A percentile compares a stretch with the other conserved stretches of the same genome.
Conservation (phyloP, 2,888 invertebrate genomes). For the Parnassius smintheus region DNA sequence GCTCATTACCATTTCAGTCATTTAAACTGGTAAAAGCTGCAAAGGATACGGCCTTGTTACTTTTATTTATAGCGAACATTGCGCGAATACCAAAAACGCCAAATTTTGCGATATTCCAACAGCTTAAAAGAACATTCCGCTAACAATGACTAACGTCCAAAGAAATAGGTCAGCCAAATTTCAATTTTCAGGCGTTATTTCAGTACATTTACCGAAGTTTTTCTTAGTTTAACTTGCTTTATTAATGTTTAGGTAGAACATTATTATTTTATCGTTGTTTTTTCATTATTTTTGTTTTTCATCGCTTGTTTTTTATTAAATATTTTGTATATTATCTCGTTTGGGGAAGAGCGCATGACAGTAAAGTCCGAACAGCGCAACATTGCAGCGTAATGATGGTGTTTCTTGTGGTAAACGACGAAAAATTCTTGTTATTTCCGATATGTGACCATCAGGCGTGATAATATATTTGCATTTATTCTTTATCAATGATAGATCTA, state of each 20-base stretch:
- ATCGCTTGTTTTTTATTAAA: too few relatives aligned
- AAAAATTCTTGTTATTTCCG: too few relatives aligned
- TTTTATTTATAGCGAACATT: neutral
- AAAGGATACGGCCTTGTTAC: neutral
- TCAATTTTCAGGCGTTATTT: constrained; percentile 6
- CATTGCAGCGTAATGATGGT: too few relatives aligned
- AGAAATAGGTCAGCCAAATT: constrained; percentile 13
- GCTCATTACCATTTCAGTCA: too few relatives aligned
- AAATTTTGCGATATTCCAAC: neutral
- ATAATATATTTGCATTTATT: too few relatives aligned
- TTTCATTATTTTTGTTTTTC: too few relatives aligned
- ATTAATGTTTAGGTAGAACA: neutral
- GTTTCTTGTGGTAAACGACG: too few relatives aligned
- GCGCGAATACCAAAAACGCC: neutral
- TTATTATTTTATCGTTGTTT: neutral
- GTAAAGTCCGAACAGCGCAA: too few relatives aligned
- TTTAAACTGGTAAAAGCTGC: neutral
- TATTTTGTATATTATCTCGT: too few relatives aligned
- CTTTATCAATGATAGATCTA: too few relatives aligned
- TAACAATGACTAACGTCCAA: constrained; percentile 1
- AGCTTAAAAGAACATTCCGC: constrained; percentile 5
- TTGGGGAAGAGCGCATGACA: too few relatives aligned
- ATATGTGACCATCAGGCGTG: too few relatives aligned
- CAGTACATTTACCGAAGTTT: neutral
- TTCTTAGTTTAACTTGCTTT: constrained; percentile 1